These are phyloP conservation scores for Lucinisca nassula DNA, from an alignment of 2,888 invertebrate species.

Conservation along the genomic window DNA sequence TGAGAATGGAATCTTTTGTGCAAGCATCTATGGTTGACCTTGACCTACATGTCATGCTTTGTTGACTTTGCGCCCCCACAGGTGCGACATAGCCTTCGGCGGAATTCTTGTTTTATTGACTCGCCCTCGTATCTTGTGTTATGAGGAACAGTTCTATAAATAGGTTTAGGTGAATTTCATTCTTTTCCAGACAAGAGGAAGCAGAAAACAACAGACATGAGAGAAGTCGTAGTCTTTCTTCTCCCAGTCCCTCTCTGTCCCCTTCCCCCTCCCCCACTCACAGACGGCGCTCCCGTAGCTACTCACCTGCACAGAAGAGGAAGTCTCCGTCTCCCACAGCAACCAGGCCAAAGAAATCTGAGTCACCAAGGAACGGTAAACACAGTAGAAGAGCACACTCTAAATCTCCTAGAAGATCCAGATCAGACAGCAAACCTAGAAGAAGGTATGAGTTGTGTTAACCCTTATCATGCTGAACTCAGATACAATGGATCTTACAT, in stretches of 20 bases:
- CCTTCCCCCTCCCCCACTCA: slow-evolving; percentile 54
- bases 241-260: slow-evolving; percentile 57
- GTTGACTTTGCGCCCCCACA: too few species aligned
- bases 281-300: slow-evolving; percentile 63
- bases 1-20: too few species aligned
- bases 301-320: slow-evolving; percentile 68
- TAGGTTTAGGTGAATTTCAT: too few species aligned
- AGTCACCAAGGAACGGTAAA: slow-evolving; percentile 45
- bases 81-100: too few species aligned
- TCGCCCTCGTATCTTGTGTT: too few species aligned
- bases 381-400: slow-evolving; percentile 32
- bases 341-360: slow-evolving; percentile 53
- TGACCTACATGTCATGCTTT: too few species aligned
- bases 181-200: background rate
- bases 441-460: too few species aligned
- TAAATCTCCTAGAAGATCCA: slow-evolving; percentile 3
- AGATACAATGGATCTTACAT: too few species aligned
- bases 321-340: slow-evolving; percentile 57
- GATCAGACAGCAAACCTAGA: background rate
- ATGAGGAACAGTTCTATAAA: too few species aligned
- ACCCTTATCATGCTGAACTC: too few species aligned
- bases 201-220: background rate
- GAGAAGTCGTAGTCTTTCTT: slow-evolving; percentile 57
- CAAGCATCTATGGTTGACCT: too few species aligned
- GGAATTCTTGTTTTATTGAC: too few species aligned